Evolutionary conservation across 1,140 invertebrate species (phyloP), one percentile per base, ranked within the genome.

Genomic region (Rhysida immarginata): DNA sequence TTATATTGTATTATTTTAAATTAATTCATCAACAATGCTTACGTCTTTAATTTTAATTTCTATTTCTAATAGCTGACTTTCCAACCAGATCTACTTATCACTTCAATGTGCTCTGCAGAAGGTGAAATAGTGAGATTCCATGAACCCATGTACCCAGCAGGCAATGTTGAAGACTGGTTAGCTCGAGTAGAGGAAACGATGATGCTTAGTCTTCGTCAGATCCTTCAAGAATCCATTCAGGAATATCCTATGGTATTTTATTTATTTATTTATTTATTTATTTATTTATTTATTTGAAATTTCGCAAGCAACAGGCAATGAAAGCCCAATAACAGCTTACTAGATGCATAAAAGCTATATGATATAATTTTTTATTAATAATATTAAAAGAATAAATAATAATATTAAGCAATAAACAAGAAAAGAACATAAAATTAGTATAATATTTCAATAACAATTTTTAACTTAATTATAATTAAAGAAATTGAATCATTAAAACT

Each of bases 101-200:
- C 69, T 8, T 63, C 60, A 58, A 74, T 74, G 70, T 69, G 62
- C 59, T 71, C 70, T 5, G 66, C 62, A 20, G 71, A 74, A 60
- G 71, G 71, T 29, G 72, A 74, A 60, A 62, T 61, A 53, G 70
- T 74, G 3, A 62, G 63, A 11, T 71, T 73, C 60, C 61, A 65
- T 26, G 48, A 48, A 13, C 8, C 16, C 18, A 8, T 54, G 2
- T 55, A 73, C 69, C 21, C 42, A 43, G 25, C 20, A 5, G 50
- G 26, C 11, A 3, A 45, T 23, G 42, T 25, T 14, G 41, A 51
- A 51, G 13, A 51, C 13, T 51, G 49, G 49, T 20, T 51, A 25
- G 8, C 24, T 26, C 24, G 8, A 11, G 26, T 51, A 13, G 49
- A 51, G 21, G 24, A 26, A 5, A 21, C 49, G 5, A 51, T 46